Base-by-base conservation (phyloP, 1,140 invertebrate genomes). In the Agrypnia vestita region DNA sequence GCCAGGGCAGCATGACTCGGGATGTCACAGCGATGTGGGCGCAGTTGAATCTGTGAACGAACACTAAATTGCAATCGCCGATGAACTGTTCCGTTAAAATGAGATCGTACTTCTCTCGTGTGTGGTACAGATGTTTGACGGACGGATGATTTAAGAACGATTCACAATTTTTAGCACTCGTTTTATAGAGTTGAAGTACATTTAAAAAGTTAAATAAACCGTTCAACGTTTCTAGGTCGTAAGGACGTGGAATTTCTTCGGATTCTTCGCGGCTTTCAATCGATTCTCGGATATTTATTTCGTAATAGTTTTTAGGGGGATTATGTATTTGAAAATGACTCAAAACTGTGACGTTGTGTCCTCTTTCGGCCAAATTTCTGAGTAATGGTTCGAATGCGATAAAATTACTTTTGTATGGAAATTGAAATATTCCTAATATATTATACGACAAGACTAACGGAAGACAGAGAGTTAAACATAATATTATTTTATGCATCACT, bases 281-380 rank as follows among this genome's bases (percentile, higher is more conserved):
- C 7, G 44, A 72, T 4, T 17, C 69, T 72, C 51, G 0, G n/a
- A 92, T 83, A n/a, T 88, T 84, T 12, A 93, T 86, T 62, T 93
- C 91, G 46, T 88, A 88, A 81, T 93, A 93, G 80, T 90, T 91
- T 12, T 88, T 84, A 6, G 90, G 84, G 1, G 89, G 85, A 46
- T 90, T 85, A 47, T 86, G 83, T 47, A 88, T 84, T 80, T 91
- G 90, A 77, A 93, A 94, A 83, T 92, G 91, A 43, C 91, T 93
- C 13, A 95, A 85, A 12, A 95, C 91, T 0, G 94, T 94, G 10
- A 96, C 80, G 12, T 94, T 87, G 82, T 95, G 93, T 21, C 93
- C 94, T 13, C 91, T 90, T 74, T 86, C 87, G 0, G 91, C 91
- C 46, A 96, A 84, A 76, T 92, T 93, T 35, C 91, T 90, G 3